Conservation (phyloP, 2,888 invertebrate genomes). For the Cantharis flavilabris region DNA sequence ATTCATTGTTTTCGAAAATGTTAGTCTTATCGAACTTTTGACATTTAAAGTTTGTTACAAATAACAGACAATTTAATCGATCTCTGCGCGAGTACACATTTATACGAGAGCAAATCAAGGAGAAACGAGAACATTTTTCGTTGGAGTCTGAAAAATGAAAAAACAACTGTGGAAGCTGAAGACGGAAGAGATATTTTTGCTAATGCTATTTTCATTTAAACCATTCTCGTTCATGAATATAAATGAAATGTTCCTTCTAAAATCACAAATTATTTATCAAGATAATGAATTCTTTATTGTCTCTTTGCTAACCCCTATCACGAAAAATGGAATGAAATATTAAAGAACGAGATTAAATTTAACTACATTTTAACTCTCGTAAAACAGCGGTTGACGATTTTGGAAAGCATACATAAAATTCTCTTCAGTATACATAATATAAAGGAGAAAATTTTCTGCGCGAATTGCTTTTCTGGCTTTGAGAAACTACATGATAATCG, state of each 20-base stretch:
- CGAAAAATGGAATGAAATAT: slow-evolving; percentile 2
- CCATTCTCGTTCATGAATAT: not conserved
- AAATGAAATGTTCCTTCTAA: not conserved
- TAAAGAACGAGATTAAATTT: slow-evolving; percentile 1
- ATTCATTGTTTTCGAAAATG: not conserved
- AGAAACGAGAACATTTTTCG: not conserved
- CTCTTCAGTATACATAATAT: not conserved
- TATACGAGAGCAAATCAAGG: not conserved
- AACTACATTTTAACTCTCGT: slow-evolving; percentile 1
- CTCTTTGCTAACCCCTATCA: slow-evolving; percentile 1
- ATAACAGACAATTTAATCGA: not conserved
- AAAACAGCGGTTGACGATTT: slow-evolving; percentile 3
- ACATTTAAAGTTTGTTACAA: not conserved
- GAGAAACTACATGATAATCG: slow-evolving; percentile 8
- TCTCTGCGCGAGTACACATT: not conserved
- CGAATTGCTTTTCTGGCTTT: slow-evolving; percentile 2
- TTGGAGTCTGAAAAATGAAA: not conserved
- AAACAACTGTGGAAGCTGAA: not conserved
- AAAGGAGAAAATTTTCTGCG: not conserved
- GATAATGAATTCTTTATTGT: slow-evolving; percentile 1
- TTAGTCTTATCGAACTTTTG: not conserved
- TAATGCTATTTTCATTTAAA: not conserved
- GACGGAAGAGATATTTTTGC: not conserved
- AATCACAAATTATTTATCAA: slow-evolving; percentile 3
- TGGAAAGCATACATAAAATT: not conserved